These are phyloP conservation scores for Pentalonia nigronervosa DNA, from an alignment of 1,140 invertebrate species.

Conservation along the genomic window DNA sequence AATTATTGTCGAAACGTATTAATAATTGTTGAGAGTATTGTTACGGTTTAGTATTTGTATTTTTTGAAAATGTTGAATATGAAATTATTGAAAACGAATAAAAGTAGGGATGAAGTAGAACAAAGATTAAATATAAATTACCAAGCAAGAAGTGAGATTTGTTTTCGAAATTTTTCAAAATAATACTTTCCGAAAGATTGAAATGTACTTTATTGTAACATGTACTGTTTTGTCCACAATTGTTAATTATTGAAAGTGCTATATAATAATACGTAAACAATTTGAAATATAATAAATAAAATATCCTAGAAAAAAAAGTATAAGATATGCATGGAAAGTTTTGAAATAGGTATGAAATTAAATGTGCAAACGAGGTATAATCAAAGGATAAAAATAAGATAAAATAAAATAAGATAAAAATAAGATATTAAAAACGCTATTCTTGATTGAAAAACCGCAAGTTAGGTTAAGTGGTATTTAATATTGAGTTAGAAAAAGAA, in stretches of 20 bases:
- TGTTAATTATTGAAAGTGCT: no score
- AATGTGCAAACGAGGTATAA: no score
- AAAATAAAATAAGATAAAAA: no score
- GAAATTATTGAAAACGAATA: background rate
- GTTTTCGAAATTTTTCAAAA: no score
- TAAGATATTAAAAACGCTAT: background rate
- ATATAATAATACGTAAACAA: no score
- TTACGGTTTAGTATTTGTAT: background rate
- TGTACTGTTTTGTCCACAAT: background rate
- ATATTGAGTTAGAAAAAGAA: background rate
- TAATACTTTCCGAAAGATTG: background rate
- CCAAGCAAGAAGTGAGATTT: no score
- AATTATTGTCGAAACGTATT: no score
- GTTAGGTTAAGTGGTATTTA: background rate
- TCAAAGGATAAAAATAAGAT: background rate
- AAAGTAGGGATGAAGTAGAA: background rate
- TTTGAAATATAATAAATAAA: no score
- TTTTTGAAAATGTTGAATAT: background rate
- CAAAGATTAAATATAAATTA: no score
- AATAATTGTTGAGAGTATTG: background rate
- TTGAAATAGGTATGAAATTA: no score
- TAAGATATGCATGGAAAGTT: background rate
- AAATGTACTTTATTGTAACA: no score
- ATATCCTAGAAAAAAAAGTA: background rate
- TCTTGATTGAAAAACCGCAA: background rate